Base-by-base conservation (phyloP, 2,888 invertebrate genomes). In the Phyto melanocephala region DNA sequence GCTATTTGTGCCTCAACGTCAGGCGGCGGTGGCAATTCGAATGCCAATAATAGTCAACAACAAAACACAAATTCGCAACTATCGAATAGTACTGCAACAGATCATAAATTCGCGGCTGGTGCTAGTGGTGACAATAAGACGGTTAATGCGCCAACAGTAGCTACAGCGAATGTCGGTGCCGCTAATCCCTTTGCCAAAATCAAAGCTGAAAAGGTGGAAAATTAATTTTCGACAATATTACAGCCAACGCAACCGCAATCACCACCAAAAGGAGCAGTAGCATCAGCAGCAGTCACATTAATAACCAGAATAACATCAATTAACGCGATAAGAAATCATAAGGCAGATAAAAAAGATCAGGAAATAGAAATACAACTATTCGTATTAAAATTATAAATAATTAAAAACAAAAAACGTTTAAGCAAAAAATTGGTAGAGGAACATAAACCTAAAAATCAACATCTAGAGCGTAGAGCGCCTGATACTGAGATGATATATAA, bases 81-180 rank as follows among this genome's bases (percentile, higher is more conserved):
- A 88, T 88, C 90, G 88, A 90, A 89, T 88, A 90, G 86, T 87
- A 88, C 87, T 86, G 87, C 86, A 86, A 86, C 85, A 83, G 86
- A 86, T 80, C 70, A 83, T 75, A 75, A 81, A 71, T 87, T 86
- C 85, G 85, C 89, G 63, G 85, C 88, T 79, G 87, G 86, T 71
- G 87, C 85, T 81, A 86, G 86, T 62, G 88, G 87, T 85, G 90
- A 89, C 87, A 90, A 88, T 87, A 90, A 89, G 87, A 87, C 90
- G 75, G 84, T 86, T 71, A 80, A 83, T 82, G 84, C 85, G 80
- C 84, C 81, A 75, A 80, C 83, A 80, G 83, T 84, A 84, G 88
- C 87, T 87, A 86, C 87, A 86, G 86, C 87, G 84, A 88, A 87
- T 70, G 80, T 63, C 47, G 70, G 78, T 20, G 83, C 80, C 52